A percentile compares a stretch with the other conserved stretches of the same genome.
Conservation (phyloP, 2,797 vertebrate genomes). For the Schizothorax lantsangensis region DNA sequence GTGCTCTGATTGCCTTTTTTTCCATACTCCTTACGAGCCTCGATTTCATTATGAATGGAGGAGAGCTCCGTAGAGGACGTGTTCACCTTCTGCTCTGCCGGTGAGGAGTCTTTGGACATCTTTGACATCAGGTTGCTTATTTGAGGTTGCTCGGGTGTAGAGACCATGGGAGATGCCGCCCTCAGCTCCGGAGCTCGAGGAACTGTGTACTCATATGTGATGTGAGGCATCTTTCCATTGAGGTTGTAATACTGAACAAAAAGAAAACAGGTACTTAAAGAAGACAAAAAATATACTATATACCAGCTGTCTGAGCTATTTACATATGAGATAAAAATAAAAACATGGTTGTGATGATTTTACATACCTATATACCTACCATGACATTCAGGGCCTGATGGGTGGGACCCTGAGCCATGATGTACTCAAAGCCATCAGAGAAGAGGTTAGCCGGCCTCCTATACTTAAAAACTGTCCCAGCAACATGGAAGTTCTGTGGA, state of each 20-base stretch:
- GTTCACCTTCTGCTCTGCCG: conserved; percentile 3
- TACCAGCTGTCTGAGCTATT: neutral
- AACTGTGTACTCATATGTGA: conserved; percentile 89
- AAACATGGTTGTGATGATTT: conserved; percentile 10
- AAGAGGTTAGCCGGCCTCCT: conserved; percentile 81
- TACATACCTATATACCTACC: conserved; percentile 76
- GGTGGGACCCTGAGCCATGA: conserved; percentile 89
- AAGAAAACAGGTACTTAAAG: conserved; percentile 19
- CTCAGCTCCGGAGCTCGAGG: conserved; percentile 67
- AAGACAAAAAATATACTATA: neutral
- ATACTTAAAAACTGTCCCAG: conserved; percentile 90
- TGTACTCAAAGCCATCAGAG: conserved; percentile 90
- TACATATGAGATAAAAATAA: neutral
- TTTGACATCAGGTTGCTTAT: conserved; percentile 60
- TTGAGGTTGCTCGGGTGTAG: conserved; percentile 67
- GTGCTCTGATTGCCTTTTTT: conserved; percentile 65
- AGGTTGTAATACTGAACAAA: conserved; percentile 88
- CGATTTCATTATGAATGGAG: conserved; percentile 63
- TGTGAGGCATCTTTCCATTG: conserved; percentile 88
- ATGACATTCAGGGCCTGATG: conserved; percentile 89
- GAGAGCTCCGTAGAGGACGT: conserved; percentile 46
- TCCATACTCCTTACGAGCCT: conserved; percentile 28
- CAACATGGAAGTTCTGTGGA: conserved; percentile 88
- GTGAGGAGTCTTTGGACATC: conserved; percentile 29
- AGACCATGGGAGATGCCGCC: conserved; percentile 62